A percentile compares a stretch with the other conserved stretches of the same genome.
phyloP scores from a whole-genome alignment of 2,113 vertebrate species.

The Caloenas nicobarica region DNA sequence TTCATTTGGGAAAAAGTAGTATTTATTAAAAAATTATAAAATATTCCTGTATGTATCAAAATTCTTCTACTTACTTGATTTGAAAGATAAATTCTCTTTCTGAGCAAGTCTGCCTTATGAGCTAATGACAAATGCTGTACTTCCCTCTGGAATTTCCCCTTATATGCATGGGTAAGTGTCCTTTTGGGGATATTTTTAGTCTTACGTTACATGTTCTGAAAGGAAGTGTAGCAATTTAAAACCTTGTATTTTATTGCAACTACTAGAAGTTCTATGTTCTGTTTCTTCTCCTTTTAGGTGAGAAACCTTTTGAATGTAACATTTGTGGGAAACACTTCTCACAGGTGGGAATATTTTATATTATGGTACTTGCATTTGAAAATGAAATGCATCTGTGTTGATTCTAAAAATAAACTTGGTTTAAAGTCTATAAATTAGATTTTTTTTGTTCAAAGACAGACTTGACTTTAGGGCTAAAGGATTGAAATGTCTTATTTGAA shows the following conservation, averaged over 20 bases:
- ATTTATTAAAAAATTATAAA: neutral
- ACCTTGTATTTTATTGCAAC: conserved; percentile 12
- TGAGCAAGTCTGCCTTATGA: neutral
- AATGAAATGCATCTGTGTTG: conserved; percentile 34
- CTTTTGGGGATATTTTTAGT: neutral
- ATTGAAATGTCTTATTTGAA: neutral
- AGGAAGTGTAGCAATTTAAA: neutral
- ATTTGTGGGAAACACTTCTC: conserved; percentile 97
- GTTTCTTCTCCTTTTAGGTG: conserved; percentile 84
- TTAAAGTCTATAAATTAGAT: neutral
- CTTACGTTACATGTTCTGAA: neutral
- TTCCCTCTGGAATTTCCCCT: neutral
- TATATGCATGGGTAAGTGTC: conserved; percentile 8
- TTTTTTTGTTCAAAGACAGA: neutral
- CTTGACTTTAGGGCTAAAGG: conserved; percentile 1
- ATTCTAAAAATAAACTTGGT: neutral
- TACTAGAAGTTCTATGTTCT: conserved; percentile 54
- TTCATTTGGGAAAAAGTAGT: neutral
- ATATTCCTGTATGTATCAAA: neutral
- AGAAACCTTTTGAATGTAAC: conserved; percentile 98
- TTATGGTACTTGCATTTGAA: conserved; percentile 61
- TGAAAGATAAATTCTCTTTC: neutral
- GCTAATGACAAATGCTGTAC: neutral
- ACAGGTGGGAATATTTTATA: conserved; percentile 85
- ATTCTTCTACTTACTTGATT: neutral